Evolutionary conservation across 2,888 invertebrate species (phyloP), one percentile per base, ranked within the genome.

Genomic region (Melikaiella ostensackeni): DNA sequence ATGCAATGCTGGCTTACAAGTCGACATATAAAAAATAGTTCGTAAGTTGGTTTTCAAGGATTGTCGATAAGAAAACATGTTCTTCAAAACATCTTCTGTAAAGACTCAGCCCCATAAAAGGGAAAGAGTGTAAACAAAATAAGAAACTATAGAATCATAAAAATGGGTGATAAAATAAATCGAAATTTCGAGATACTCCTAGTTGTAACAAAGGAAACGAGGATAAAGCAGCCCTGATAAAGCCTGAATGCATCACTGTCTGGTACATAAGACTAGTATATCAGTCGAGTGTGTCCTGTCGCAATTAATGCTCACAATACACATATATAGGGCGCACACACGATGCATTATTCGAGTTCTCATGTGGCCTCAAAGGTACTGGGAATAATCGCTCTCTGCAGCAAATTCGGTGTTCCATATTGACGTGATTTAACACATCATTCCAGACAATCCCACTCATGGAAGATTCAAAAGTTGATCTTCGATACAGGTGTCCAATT

Each of bases 341-440:
- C 75, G 73, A 74, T 78, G 74, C 77, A 80, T 77, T 80, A 78
- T 77, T 78, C 64, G 74, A 77, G 78, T 64, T 75, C 75, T 77
- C 75, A 75, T 61, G 75, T 75, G 73, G 63, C 76, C 74, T 78
- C 77, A 80, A 78, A 80, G 80, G 66, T 63, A 63, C 64, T 50
- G 63, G 19, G 76, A 75, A 73, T 76, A 80, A 75, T 77, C 74
- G 75, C 64, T 78, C 74, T 70, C 74, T 33, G 70, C 30, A 30
- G 5, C 30, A 11, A 70, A 70, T 70, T 70, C 30, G 70, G 50
- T 70, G 33, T 50, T 70, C 55, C 50, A 33, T 50, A 70, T 70
- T 33, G 30, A 55, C 70, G 11, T 46, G 30, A 70, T 33, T 46
- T 30, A 21, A 70, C 70, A 55, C 30, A 21, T 8, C 27, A 55